Conservation (phyloP, 2,888 invertebrate genomes). For the Chrysomela aeneicollis region DNA sequence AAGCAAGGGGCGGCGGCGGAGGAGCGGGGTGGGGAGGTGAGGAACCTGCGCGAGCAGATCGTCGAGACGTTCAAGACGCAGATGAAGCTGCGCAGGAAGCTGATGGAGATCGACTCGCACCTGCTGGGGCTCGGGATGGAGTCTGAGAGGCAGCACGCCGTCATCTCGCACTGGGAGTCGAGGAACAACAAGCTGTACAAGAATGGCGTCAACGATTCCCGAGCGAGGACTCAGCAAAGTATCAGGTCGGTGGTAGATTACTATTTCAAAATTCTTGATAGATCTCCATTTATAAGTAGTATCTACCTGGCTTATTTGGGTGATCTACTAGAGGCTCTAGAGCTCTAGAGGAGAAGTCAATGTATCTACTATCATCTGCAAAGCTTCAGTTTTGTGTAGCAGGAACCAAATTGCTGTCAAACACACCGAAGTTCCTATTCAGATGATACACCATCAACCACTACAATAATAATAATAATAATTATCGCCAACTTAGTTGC, state of each 20-base stretch:
- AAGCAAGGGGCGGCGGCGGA: constrained; percentile 32
- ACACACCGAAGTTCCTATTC: too few species aligned
- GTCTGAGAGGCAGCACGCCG: constrained; percentile 86
- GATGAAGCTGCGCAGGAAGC: constrained; percentile 84
- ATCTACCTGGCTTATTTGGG: too few species aligned
- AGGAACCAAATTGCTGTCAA: too few species aligned
- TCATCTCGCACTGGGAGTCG: constrained; percentile 90
- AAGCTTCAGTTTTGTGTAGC: too few species aligned
- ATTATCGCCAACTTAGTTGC: too few species aligned
- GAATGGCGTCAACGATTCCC: constrained; percentile 64
- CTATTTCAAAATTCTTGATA: too few species aligned
- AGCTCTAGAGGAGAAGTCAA: too few species aligned
- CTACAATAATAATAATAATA: too few species aligned
- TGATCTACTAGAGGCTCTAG: too few species aligned
- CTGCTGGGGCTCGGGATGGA: constrained; percentile 86
- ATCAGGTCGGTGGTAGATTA: constrained; percentile 63
- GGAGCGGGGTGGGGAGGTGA: constrained; percentile 60
- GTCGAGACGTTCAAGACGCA: constrained; percentile 91
- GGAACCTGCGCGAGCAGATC: constrained; percentile 82
- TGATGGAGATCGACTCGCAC: constrained; percentile 92
- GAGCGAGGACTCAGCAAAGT: constrained; percentile 70
- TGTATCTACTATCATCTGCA: too few species aligned
- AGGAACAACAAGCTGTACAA: constrained; percentile 79
- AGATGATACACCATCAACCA: too few species aligned
- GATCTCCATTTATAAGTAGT: too few species aligned